Evolutionary conservation across 2,113 vertebrate genomes (phyloP), one percentile per base, ranked within the genome.

Genomic region (Psilopogon haemacephalus): DNA sequence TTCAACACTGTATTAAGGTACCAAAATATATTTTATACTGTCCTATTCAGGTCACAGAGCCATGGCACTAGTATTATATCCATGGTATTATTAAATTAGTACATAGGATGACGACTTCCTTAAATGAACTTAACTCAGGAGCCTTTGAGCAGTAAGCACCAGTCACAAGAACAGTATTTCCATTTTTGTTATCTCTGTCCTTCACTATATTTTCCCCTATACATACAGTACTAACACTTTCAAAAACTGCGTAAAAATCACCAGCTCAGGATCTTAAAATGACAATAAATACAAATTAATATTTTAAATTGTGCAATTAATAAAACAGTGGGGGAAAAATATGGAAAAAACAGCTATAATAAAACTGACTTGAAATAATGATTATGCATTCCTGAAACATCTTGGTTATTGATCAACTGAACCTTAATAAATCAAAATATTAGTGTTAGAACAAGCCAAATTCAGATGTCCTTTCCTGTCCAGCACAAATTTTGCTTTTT

Each of bases 181-280:
- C 27, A 58, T 88, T 92, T 81, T 94, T 96, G 48, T 89, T 91
- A 30, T 71, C 52, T 95, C n/a, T 8, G n/a, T 68, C 91, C 88
- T 96, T 87, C 30, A 15, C 74, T 82, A 69, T 44, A 23, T 40
- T 82, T 86, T 88, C 95, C 93, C 75, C 73, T 96, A 46, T 80
- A 55, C 4, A 0, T 89, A 67, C 62, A 38, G 30, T 89, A 44
- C 95, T 88, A 95, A 86, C 94, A 73, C 91, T 82, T 96, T 97
- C 68, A 88, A 81, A 96, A 96, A 79, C 86, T 56, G 23, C 42
- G 63, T 26, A 35, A 50, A 81, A 84, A 20, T 23, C 17, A 75
- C 26, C 37, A 81, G 40, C 74, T 33, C 23, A 33, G 21, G 20
- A 80, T 71, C 6, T 52, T 24, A 44, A 69, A 80, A 54, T 30